phyloP scores from a whole-genome alignment of 1,140 invertebrate species.

The Apolygus lucorum region DNA sequence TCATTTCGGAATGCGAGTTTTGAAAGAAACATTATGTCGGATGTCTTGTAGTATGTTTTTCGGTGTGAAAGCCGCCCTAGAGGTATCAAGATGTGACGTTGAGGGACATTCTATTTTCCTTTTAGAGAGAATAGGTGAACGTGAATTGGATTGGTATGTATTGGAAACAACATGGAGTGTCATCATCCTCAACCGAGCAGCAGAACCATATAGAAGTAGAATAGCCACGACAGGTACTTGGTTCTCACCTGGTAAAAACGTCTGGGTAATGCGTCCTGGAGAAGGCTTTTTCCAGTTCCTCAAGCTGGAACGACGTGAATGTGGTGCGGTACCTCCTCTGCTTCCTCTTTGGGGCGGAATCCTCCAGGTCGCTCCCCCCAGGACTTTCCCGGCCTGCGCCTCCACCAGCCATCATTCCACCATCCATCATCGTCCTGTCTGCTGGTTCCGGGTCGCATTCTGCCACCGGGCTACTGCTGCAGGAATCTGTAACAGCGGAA shows the following conservation, averaged over 20 bases:
- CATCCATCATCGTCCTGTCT: conserved; percentile 10
- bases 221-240: not conserved
- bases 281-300: conserved; percentile 95
- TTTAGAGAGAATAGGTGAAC: no score
- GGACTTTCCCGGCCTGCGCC: conserved; percentile 15
- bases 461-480: conserved; percentile 21
- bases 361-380: conserved; percentile 25
- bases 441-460: conserved; percentile 16
- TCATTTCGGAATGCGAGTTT: no score
- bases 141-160: no score
- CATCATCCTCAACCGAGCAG: no score
- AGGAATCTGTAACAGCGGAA: conserved; percentile 19
- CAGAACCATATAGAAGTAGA: no score
- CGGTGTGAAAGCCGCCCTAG: no score
- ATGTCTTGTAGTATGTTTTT: no score
- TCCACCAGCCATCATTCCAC: conserved; percentile 5
- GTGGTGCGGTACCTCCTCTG: conserved; percentile 87
- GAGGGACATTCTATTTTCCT: no score
- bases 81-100: no score
- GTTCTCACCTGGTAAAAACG: conserved; percentile 82
- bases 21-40: no score
- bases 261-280: conserved; percentile 95
- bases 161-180: no score
- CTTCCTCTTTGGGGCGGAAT: conserved; percentile 69
- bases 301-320: conserved; percentile 90